Evolutionary conservation across 2,888 invertebrate species (phyloP).

Genomic region (Euspilapteryx auroguttella): DNA sequence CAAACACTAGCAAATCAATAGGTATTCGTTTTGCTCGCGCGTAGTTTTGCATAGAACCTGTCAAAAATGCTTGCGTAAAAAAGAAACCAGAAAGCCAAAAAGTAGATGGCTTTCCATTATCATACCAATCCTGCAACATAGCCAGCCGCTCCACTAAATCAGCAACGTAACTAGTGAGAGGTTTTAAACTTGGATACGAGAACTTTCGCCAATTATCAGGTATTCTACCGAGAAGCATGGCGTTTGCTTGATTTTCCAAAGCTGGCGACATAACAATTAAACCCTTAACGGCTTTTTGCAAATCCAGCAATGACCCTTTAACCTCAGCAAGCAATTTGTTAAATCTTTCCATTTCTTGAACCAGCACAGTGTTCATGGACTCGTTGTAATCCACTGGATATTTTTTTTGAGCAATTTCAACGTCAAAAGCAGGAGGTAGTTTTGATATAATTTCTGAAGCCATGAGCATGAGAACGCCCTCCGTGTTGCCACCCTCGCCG

Average conservation of each 20-base stretch:
- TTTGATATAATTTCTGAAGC: slow-evolving; percentile 62
- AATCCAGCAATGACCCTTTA: slow-evolving; percentile 65
- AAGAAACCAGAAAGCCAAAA: slow-evolving; percentile 95
- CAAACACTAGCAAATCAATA: slow-evolving; percentile 79
- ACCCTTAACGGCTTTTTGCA: slow-evolving; percentile 83
- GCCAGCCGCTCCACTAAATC: slow-evolving; percentile 78
- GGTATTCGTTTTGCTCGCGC: slow-evolving; percentile 85
- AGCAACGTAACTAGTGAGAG: slow-evolving; percentile 76
- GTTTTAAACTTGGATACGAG: slow-evolving; percentile 89
- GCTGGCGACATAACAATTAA: slow-evolving; percentile 85
- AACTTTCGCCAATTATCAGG: slow-evolving; percentile 80
- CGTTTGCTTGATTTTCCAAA: slow-evolving; percentile 71
- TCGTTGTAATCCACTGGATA: slow-evolving; percentile 77
- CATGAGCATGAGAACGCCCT: slow-evolving; percentile 65
- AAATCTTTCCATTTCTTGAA: slow-evolving; percentile 76
- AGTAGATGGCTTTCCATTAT: slow-evolving; percentile 73
- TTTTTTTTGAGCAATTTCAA: slow-evolving; percentile 65
- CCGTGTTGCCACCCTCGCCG: slow-evolving; percentile 64
- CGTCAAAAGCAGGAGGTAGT: slow-evolving; percentile 65
- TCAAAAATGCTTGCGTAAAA: slow-evolving; percentile 90
- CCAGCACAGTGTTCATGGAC: slow-evolving; percentile 84
- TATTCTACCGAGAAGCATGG: slow-evolving; percentile 73
- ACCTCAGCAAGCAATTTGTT: slow-evolving; percentile 70
- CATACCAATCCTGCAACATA: slow-evolving; percentile 71
- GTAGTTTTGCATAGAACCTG: slow-evolving; percentile 88